Base-by-base conservation (phyloP, 2,888 invertebrate species). In the Drosophila subsilvestris region DNA sequence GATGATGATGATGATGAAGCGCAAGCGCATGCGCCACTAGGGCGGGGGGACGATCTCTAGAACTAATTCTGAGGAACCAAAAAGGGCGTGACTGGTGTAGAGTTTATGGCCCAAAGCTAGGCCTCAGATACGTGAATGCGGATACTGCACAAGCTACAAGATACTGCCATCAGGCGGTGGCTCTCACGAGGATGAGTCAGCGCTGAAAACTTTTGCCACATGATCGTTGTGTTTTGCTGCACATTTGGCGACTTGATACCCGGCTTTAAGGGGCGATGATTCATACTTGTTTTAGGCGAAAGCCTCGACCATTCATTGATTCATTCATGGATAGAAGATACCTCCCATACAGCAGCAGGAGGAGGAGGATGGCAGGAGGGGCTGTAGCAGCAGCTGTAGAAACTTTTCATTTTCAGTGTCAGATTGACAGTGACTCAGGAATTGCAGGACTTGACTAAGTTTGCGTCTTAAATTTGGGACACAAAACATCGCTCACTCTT, bases 231-330 rank as follows among this genome's bases (percentile, higher is more conserved):
- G 66, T 49, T 66, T 53, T 53, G 37, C 48, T 37, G 37, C 37
- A 43, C 61, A 76, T 60, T 74, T 56, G 47, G 62, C 27, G 60
- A 65, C 63, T 55, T 63, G 70, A 63, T 55, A 60, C 68, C 45
- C 47, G 56, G 60, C 58, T 54, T 29, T 48, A 12, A 37, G 37
- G 45, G 49, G 20, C 20, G 63, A 57, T 74, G 68, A 75, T 25
- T 71, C 63, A 80, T 53, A 20, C 48, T 14, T 20, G 67, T 59
- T 78, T 85, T 86, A 80, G 89, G 79, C 86, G 88, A 86, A 86
- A 89, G 86, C 82, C 75, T 2, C 37, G n/a, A 14, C 37, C 37
- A 37, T 14, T 37, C 37, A 37, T 37, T 37, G 20, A 44, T 66
- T 67, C 55, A 78, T 67, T 51, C 68, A 66, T 72, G 44, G 54